Conservation (phyloP, 2,113 vertebrate genomes). For the Syngnathus floridae region DNA sequence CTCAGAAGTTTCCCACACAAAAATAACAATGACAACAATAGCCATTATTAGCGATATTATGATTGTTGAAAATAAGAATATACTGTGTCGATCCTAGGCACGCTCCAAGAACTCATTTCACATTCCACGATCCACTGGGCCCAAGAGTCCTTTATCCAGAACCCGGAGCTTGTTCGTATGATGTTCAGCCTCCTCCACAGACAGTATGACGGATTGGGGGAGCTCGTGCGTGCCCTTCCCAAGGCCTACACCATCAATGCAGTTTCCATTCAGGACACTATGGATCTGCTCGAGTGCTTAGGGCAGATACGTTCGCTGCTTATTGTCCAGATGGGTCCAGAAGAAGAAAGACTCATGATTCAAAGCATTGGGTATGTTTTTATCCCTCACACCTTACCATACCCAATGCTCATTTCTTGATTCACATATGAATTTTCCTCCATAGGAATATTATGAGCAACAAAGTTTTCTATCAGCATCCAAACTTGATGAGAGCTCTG, state of each 20-base stretch:
- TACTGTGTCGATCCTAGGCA: conserved; percentile 58
- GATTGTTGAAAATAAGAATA: neutral
- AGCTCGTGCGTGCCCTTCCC: conserved; percentile 85
- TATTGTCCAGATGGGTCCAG: conserved; percentile 95
- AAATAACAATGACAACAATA: neutral
- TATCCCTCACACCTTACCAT: neutral
- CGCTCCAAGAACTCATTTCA: conserved; percentile 87
- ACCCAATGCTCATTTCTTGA: neutral
- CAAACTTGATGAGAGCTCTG: conserved; percentile 88
- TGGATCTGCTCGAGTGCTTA: conserved; percentile 85
- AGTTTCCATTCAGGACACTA: conserved; percentile 82
- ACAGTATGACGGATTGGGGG: conserved; percentile 87
- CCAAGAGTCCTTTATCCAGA: conserved; percentile 91
- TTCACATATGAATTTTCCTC: neutral
- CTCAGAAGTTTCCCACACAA: neutral
- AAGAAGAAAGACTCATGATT: conserved; percentile 95
- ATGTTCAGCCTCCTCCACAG: conserved; percentile 94
- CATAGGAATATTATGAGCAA: conserved; percentile 92
- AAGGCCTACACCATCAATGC: conserved; percentile 87
- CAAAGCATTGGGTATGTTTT: conserved; percentile 87
- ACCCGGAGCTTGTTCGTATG: conserved; percentile 86
- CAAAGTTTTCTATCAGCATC: conserved; percentile 91
- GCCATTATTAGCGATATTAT: neutral
- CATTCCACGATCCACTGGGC: conserved; percentile 94
- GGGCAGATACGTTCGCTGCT: conserved; percentile 93